Conservation (phyloP, 1,140 invertebrate genomes). For the Ceratosolen fusciceps region DNA sequence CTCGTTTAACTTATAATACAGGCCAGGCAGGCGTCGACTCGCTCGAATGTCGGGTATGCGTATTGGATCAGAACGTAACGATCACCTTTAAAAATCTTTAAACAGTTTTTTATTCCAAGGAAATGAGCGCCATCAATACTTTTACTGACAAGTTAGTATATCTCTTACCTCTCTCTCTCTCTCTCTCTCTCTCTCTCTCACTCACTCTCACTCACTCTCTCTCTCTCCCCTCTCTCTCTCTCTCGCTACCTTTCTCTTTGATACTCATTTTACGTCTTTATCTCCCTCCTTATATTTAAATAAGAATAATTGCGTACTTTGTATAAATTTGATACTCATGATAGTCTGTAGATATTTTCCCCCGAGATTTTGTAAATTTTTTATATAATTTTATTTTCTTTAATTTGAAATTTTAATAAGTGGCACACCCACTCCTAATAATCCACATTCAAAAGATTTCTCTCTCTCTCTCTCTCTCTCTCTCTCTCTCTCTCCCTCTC, state of each 20-base stretch:
- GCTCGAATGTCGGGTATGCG: conserved; percentile 56
- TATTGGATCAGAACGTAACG: conserved; percentile 59
- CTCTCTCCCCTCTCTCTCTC: neutral
- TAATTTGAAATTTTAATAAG: conserved; percentile 18
- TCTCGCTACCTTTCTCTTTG: neutral
- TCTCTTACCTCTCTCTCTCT: too few relatives aligned
- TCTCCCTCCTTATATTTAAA: conserved; percentile 32
- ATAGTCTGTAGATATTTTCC: conserved; percentile 46
- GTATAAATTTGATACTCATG: conserved; percentile 48
- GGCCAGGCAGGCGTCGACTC: conserved; percentile 35
- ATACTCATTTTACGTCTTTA: neutral
- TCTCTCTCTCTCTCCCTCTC: neutral
- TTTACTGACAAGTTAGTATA: conserved; percentile 34
- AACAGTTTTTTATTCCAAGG: conserved; percentile 22
- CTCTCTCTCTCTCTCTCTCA: conserved; percentile 1
- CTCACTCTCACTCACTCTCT: neutral
- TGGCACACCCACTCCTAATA: neutral
- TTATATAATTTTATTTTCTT: neutral
- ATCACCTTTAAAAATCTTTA: conserved; percentile 47
- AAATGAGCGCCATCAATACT: conserved; percentile 18
- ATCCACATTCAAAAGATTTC: conserved; percentile 7
- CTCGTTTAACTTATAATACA: conserved; percentile 48
- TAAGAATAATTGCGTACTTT: conserved; percentile 24
- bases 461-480: neutral
- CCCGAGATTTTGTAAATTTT: neutral